A percentile compares a stretch with the other conserved stretches of the same genome.
These are phyloP conservation scores for Sebastes melanostomus DNA, from an alignment of 2,797 vertebrate species.

Conservation along the genomic window DNA sequence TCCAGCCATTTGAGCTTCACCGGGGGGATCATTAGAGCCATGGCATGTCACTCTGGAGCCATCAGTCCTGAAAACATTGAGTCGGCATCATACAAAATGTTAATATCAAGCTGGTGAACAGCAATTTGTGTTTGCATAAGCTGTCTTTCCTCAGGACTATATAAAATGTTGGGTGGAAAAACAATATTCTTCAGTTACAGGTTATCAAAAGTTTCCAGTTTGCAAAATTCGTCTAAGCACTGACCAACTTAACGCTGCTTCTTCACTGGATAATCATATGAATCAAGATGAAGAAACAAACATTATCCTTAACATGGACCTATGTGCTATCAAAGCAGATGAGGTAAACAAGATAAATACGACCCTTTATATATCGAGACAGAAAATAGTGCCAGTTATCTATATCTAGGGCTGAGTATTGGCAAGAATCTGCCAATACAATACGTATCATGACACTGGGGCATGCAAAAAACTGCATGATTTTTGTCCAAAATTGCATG, in stretches of 20 bases:
- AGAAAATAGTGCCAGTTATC: not conserved
- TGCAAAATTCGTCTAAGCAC: not conserved
- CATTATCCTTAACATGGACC: not conserved
- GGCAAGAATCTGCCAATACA: no score
- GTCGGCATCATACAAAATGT: not conserved
- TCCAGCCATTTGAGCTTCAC: slow-evolving; percentile 99
- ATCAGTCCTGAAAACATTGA: slow-evolving; percentile 80
- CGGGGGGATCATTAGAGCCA: slow-evolving; percentile 96
- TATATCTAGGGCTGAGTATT: not conserved
- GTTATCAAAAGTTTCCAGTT: not conserved
- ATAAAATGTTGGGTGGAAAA: not conserved
- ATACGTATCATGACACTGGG: no score
- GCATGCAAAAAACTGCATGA: no score
- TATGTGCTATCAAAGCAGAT: not conserved
- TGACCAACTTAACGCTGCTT: not conserved
- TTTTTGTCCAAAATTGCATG: no score
- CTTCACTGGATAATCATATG: not conserved
- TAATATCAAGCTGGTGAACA: not conserved
- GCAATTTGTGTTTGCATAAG: not conserved
- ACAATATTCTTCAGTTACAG: not conserved
- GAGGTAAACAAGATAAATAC: not conserved
- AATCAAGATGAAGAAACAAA: not conserved
- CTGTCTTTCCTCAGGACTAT: not conserved
- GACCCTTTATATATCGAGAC: not conserved
- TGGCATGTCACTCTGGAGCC: slow-evolving; percentile 88